Percentiles rank a stretch among this genome's conserved stretches.
These are phyloP conservation scores for Xiphydria camelus DNA, from an alignment of 2,888 invertebrate species.

Conservation along the genomic window DNA sequence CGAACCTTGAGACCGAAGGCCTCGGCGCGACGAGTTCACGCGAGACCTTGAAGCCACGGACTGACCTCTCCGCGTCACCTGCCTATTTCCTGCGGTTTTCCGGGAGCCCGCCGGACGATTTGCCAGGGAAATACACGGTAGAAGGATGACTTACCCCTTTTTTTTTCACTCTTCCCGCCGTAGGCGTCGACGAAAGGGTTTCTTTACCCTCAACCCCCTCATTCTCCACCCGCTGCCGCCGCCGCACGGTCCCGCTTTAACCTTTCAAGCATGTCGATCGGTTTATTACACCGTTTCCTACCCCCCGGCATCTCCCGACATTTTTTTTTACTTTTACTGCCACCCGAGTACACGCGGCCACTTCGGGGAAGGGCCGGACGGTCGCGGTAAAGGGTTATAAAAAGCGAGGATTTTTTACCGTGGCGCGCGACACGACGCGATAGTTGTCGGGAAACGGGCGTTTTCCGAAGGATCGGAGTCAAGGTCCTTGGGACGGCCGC, in stretches of 20 bases:
- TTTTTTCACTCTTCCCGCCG: constrained; percentile 3
- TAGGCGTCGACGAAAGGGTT: constrained; percentile 7
- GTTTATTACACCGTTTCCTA: constrained; percentile 41
- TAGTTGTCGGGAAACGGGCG: too few relatives aligned
- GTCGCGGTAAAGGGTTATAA: too few relatives aligned
- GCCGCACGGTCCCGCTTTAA: constrained; percentile 17
- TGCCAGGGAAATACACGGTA: constrained; percentile 40
- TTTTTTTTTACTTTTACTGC: too few relatives aligned
- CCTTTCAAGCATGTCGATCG: constrained; percentile 24
- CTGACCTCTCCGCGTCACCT: constrained; percentile 41
- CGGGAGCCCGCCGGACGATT: constrained; percentile 36
- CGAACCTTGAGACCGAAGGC: constrained; percentile 19
- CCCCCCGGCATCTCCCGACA: too few relatives aligned
- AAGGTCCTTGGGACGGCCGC: too few relatives aligned
- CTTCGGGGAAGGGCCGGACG: too few relatives aligned
- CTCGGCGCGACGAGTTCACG: constrained; percentile 30
- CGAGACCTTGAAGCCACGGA: constrained; percentile 46
- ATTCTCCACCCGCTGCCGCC: background rate
- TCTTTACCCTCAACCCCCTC: background rate
- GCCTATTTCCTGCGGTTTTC: constrained; percentile 42
- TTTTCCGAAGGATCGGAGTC: too few relatives aligned
- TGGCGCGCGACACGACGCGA: too few relatives aligned
- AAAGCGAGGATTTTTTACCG: too few relatives aligned
- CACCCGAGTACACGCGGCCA: too few relatives aligned
- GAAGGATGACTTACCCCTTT: constrained; percentile 41